Evolutionary conservation across 37 sponge, comb jelly and placozoan genomes (phyloP), one percentile per base, ranked within the genome.

Genomic region (Spongia lamella): DNA sequence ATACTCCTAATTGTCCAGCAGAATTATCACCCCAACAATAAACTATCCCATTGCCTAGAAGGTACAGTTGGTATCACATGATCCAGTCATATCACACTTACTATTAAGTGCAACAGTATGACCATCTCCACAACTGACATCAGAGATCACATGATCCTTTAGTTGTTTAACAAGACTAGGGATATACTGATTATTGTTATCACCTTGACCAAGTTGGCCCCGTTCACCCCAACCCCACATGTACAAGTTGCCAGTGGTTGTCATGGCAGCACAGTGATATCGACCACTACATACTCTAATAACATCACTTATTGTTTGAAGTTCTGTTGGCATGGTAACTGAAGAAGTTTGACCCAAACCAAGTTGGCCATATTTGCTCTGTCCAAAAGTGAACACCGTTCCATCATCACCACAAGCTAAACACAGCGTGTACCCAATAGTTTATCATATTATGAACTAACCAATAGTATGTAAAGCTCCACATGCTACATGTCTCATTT

Each of bases 1-100:
- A 40, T 1, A 81, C 24, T 20, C 84, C 92, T 19, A 85, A 70
- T 32, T 91, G 92, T 1, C 83, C 73, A 16, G 38, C 70, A 15
- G 69, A 75, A 68, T 91, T 91, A 68, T 84, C 84, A 38, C 92
- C 92, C 86, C 92, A 91, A 63, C 84, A 83, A 68, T 61, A 86
- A n/a, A 78, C 80, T 27, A 83, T 53, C 1, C 79, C 83, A 70
- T 34, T 75, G 1, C 53, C 70, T 35, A 56, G 58, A 25, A 75
- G 20, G 37, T 51, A 32, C 11, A 65, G 11, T 20, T 7, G 38
- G 36, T 13, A 20, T 13, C 13, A 22, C 11, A 9, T 21, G 36
- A n/a, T 19, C 54, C 21, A 15, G 9, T 34, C 21, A 16, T 4
- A 50, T 20, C 14, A 51, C n/a, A 70, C 53, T 78, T 4, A 80